Evolutionary conservation across 1,140 invertebrate genomes (phyloP), one percentile per base, ranked within the genome.

Genomic region (Pseudomyrmex gracilis): DNA sequence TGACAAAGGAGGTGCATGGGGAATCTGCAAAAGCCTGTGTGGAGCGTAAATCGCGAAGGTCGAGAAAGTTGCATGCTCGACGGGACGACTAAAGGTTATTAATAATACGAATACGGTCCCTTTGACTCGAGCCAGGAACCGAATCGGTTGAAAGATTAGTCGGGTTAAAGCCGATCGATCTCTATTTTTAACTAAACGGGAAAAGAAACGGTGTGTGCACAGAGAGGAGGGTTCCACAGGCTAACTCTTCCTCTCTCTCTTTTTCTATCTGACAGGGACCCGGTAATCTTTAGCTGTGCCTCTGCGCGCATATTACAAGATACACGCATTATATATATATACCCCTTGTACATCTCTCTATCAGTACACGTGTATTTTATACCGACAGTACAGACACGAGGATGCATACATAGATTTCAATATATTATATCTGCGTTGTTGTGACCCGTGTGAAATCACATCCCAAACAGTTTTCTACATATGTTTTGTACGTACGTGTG

Each of bases 401-500:
- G 88, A 89, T 85, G 88, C 85, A 89, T 88, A 88, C 84, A 86
- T 91, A 86, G 82, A 91, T 90, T 88, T 87, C 84, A 66, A 89
- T 89, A 89, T 88, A 90, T 91, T 92, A 95, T 95, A 95, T 95
- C 95, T 95, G 96, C 96, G 96, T 96, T 97, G 96, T 97, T 97
- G 96, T 97, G 96, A 96, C 96, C 96, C 96, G 91, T 95, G 95
- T 95, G 93, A 95, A 93, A 95, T 94, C 93, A 94, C 92, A 92
- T 95, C 94, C 94, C 93, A 93, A 93, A 93, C 90, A 94, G 87
- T 94, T 94, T 94, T 94, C 93, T 94, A 94, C 92, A 94, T 94
- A 92, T 93, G 92, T 94, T 94, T 93, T 94, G 92, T 94, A 94
- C 91, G 92, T 94, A 94, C 90, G 92, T 94, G 92, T 94, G 93